These are phyloP conservation scores for Scalopus aquaticus DNA, from an alignment of 2,113 vertebrate genomes.

Conservation along the genomic window DNA sequence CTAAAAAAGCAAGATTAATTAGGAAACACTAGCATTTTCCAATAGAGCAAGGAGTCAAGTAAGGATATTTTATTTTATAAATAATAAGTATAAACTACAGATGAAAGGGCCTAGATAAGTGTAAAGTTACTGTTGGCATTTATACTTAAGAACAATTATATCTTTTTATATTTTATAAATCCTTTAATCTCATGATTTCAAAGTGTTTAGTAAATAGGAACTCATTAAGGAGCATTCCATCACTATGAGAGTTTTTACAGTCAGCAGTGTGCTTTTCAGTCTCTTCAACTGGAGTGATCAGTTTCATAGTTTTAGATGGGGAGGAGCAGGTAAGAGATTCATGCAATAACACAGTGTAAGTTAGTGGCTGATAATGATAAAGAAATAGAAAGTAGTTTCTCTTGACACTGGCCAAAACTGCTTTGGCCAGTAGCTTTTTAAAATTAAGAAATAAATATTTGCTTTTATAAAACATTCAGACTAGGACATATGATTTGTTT, in stretches of 20 bases:
- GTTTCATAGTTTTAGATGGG: background rate
- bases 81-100: slow-evolving; percentile 13
- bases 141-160: background rate
- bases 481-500: background rate
- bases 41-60: background rate
- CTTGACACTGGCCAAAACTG: background rate
- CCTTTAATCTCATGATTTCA: background rate
- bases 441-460: background rate
- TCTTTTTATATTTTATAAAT: background rate
- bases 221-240: background rate
- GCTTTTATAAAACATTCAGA: background rate
- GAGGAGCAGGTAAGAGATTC: background rate
- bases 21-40: background rate
- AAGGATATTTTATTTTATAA: slow-evolving; percentile 42
- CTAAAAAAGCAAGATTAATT: background rate
- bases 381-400: background rate
- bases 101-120: background rate
- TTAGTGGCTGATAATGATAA: background rate
- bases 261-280: too few relatives aligned
- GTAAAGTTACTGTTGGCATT: background rate
- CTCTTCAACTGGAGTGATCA: background rate
- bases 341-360: background rate
- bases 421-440: background rate
- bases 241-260: background rate
- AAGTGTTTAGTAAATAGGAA: background rate